Base-by-base conservation (phyloP, 2,113 vertebrate genomes). In the Aphyosemion australe region DNA sequence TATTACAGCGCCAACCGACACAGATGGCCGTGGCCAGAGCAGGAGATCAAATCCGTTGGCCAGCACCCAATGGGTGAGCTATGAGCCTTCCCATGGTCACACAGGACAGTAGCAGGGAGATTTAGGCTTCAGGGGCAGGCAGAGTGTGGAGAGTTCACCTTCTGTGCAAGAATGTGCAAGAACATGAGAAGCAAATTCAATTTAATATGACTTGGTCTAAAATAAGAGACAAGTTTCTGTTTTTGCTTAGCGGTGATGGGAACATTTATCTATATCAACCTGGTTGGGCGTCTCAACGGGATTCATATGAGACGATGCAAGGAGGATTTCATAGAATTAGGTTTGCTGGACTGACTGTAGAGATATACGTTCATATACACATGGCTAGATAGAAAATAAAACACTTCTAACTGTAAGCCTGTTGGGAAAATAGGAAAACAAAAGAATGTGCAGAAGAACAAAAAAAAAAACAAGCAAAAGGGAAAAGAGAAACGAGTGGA, bases 11-110 rank as follows among this genome's bases (percentile, higher is more conserved):
- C 86, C 87, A 83, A 72, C 61, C 74, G 75, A 80, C 80, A 79
- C 88, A 89, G 88, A 87, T 88, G 87, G 87, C 78, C 42, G 1
- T 46, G 74, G 76, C 70, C 86, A 74, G 71, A 85, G 84, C 78
- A 39, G 64, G 62, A 78, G 82, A 87, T 86, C 85, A 88, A 83
- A 85, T 88, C 80, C 64, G 31, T 55, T 84, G 84, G 85, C 87
- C 63, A 34, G 80, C 85, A 83, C 84, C 88, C 85, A 86, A 51
- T 83, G 82, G 84, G 76, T 76, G 83, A 86, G 80, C 84, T 61
- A 66, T 64, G 76, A 88, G 76, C 76, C 67, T 63, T 62, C 72
- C 61, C 54, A 5, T 56, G 78, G 79, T 74, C 79, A 70, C 74
- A 60, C 50, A 72, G 21, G 11, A 57, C 55, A 21, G 49, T 72